Evolutionary conservation across 1,140 invertebrate genomes (phyloP).

Genomic region (Drosophila pectinifera): DNA sequence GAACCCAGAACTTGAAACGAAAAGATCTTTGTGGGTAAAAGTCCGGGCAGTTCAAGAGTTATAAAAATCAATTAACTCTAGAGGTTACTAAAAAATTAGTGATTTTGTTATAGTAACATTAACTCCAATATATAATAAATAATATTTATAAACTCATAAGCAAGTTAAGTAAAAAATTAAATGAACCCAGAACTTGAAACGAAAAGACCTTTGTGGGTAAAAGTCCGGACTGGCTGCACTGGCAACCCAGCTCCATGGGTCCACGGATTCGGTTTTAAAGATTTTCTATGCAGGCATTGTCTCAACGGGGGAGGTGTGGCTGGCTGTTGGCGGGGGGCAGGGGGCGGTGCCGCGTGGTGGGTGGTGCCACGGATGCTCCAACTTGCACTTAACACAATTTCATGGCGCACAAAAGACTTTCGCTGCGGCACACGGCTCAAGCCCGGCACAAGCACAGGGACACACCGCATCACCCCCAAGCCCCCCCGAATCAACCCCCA

Average conservation of each 20-base stretch:
- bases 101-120: too few relatives aligned
- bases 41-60: not conserved
- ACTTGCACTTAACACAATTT: slow-evolving; percentile 82
- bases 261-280: slow-evolving; percentile 50
- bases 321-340: not conserved
- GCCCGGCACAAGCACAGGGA: slow-evolving; percentile 15
- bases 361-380: slow-evolving; percentile 53
- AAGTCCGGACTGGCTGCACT: not conserved
- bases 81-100: too few relatives aligned
- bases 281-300: slow-evolving; percentile 75
- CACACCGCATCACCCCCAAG: slow-evolving; percentile 20
- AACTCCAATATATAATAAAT: too few relatives aligned
- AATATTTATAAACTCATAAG: too few relatives aligned
- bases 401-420: slow-evolving; percentile 80
- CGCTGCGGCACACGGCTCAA: slow-evolving; percentile 59
- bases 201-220: not conserved
- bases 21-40: not conserved
- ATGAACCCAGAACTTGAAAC: not conserved
- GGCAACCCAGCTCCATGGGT: slow-evolving; percentile 4
- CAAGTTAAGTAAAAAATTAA: too few relatives aligned
- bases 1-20: not conserved
- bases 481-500: slow-evolving; percentile 1
- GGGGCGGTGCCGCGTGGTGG: not conserved
- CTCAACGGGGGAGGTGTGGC: slow-evolving; percentile 34
- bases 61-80: too few relatives aligned